Evolutionary conservation across 2,797 vertebrate genomes (phyloP).

Genomic region (Buceros bicornis): DNA sequence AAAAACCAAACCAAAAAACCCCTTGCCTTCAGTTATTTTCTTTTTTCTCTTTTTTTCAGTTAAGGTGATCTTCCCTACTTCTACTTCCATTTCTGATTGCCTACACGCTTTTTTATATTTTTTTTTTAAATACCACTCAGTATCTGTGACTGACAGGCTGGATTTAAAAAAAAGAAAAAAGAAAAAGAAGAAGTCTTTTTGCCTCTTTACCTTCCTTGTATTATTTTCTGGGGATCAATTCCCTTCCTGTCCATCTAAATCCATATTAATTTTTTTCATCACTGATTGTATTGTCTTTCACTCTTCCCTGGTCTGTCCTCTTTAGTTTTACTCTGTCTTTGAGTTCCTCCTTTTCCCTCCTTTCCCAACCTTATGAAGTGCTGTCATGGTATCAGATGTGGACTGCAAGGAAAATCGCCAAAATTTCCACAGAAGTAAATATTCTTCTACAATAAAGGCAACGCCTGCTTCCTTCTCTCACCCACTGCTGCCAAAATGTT

Average conservation of each 20-base stretch:
- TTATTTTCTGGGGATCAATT: not conserved
- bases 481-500: not conserved
- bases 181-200: not conserved
- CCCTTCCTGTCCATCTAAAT: not conserved
- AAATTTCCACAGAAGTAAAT: conserved; percentile 5
- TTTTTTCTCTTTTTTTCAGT: not conserved
- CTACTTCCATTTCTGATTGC: not conserved
- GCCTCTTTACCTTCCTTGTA: not conserved
- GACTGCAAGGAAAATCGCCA: not conserved
- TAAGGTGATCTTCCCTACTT: not conserved
- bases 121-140: not conserved
- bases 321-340: conserved; percentile 8
- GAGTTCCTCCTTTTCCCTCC: not conserved
- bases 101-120: not conserved
- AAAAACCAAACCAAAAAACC: not conserved
- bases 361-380: not conserved
- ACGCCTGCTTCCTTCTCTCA: not conserved
- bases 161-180: not conserved
- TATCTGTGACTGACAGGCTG: not conserved
- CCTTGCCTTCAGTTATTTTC: not conserved
- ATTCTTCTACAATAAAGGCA: not conserved
- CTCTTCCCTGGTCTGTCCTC: not conserved
- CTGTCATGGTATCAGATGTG: not conserved
- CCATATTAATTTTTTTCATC: not conserved
- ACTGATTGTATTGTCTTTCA: not conserved